Evolutionary conservation across 2,888 invertebrate species (phyloP), one percentile per base, ranked within the genome.

Genomic region (Agrotis exclamationis): DNA sequence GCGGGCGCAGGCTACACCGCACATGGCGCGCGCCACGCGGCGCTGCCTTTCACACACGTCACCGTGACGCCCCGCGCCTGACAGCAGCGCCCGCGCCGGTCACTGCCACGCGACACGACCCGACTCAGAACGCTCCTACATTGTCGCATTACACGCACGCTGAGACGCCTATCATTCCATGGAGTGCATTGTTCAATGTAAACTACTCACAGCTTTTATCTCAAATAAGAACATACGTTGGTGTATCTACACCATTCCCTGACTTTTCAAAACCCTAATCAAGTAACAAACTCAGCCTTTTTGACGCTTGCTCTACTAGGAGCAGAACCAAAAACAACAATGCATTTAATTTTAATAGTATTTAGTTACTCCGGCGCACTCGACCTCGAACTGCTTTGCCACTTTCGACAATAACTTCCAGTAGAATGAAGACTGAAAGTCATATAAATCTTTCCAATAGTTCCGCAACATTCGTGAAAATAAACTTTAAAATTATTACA

Each of bases 31-130:
- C 83, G 87, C 91, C 90, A 88, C 90, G 89, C 90, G 89, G 88
- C 87, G 78, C 82, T 78, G 74, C 88, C 91, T 87, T 84, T 88
- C 88, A 85, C 89, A 91, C 91, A 91, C 92, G 90, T 89, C 90
- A 90, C 73, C 90, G 75, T 71, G 86, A 83, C 83, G 63, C 50
- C 76, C 74, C 75, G 73, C 69, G 45, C 54, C 73, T 69, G 68
- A 76, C 82, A 72, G 70, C 74, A 45, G 18, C 65, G 63, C 73
- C 24, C 28, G 60, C 56, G 58, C 62, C 51, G 20, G 62, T 18
- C 48, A 57, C 57, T 74, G 85, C 85, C 84, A 84, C 85, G 77
- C 83, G 62, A 75, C 79, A 33, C 16, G 22, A 60, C 58, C 20
- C 56, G 44, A n/a, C 39, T 59, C 58, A 59, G 24, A 22, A 44